These are phyloP conservation scores for Cataglyphis hispanica DNA, from an alignment of 1,140 invertebrate genomes.

Conservation along the genomic window DNA sequence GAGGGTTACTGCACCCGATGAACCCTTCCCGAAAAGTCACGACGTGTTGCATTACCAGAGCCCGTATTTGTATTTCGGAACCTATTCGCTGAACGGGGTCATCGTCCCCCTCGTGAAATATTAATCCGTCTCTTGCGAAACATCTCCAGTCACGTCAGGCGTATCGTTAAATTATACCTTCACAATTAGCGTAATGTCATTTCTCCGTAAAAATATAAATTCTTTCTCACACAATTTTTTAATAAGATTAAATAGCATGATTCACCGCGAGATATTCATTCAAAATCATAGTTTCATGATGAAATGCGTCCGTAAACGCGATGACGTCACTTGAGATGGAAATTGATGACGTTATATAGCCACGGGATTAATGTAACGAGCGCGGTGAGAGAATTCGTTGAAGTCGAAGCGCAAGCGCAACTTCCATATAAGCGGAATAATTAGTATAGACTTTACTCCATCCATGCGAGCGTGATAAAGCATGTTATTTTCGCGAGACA, in stretches of 20 bases:
- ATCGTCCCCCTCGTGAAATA: constrained; percentile 26
- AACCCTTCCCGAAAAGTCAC: constrained; percentile 39
- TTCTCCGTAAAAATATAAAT: neutral
- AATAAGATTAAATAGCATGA: neutral
- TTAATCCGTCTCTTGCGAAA: neutral
- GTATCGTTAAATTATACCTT: neutral
- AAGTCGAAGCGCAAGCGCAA: neutral
- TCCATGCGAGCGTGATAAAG: neutral
- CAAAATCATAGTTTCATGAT: neutral
- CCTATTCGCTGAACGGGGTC: neutral
- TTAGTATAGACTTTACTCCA: constrained; percentile 1
- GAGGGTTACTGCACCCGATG: constrained; percentile 44
- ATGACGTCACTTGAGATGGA: neutral
- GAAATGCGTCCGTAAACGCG: neutral
- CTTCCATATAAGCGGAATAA: constrained; percentile 42
- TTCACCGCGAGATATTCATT: neutral
- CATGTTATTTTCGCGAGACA: constrained; percentile 12
- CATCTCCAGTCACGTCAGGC: neutral
- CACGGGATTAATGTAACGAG: neutral
- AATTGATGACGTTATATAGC: constrained; percentile 11
- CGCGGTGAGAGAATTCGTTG: neutral
- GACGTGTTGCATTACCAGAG: neutral
- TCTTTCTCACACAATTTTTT: neutral
- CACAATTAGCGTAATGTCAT: neutral
- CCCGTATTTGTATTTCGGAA: neutral